Evolutionary conservation across 2,113 vertebrate species (phyloP).

Genomic region (Sus scrofa): DNA sequence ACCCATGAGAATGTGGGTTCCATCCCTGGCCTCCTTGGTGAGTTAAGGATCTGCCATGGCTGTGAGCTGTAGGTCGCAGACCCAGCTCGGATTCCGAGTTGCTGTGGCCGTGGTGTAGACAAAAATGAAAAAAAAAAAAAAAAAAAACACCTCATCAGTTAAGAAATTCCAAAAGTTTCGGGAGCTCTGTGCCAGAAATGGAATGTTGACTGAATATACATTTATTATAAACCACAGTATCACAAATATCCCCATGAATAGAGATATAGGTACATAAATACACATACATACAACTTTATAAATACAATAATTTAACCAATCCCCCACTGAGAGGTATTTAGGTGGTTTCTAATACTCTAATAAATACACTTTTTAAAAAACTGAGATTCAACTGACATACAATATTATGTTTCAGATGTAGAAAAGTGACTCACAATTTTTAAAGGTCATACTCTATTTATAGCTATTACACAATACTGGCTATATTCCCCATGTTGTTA

Average conservation of each 20-base stretch:
- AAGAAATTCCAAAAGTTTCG: not conserved
- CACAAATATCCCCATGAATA: not conserved
- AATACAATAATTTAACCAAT: not conserved
- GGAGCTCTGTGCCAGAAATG: not conserved
- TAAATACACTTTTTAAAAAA: not conserved
- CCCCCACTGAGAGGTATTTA: not conserved
- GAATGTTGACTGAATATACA: not conserved
- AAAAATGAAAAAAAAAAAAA: not conserved
- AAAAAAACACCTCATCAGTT: not conserved
- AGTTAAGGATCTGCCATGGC: too few relatives aligned
- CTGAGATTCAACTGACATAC: too few relatives aligned
- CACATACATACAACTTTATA: not conserved
- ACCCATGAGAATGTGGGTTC: too few relatives aligned
- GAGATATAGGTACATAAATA: not conserved
- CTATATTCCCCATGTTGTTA: too few relatives aligned
- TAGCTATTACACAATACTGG: too few relatives aligned
- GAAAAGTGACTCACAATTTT: too few relatives aligned
- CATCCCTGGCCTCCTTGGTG: too few relatives aligned
- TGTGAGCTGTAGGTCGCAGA: too few relatives aligned
- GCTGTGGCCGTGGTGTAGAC: too few relatives aligned
- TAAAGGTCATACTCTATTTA: too few relatives aligned
- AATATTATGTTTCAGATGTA: too few relatives aligned
- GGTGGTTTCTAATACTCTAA: not conserved
- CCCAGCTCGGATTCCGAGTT: too few relatives aligned
- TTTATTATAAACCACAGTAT: not conserved